These are phyloP conservation scores for Acromyrmex heyeri DNA, from an alignment of 1,140 invertebrate genomes.

Conservation along the genomic window DNA sequence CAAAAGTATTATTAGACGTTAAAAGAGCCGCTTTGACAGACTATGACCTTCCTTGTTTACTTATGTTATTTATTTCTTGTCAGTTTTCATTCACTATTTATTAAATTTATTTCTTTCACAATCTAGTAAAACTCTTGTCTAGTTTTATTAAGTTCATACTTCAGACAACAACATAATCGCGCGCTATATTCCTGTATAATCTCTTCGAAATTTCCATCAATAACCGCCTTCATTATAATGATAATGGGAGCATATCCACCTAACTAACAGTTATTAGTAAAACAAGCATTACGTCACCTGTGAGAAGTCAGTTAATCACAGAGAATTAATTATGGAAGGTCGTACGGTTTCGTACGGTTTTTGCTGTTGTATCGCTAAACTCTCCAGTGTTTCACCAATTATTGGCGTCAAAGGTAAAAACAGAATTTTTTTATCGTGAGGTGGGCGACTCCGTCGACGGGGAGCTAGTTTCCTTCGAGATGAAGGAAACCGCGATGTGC, in stretches of 20 bases:
- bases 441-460: neutral
- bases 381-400: neutral
- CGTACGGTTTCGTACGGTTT: neutral
- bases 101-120: neutral
- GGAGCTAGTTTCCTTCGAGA: neutral
- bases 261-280: constrained; percentile 37
- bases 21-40: too few relatives aligned
- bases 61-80: too few relatives aligned
- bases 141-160: neutral
- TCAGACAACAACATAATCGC: neutral
- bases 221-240: neutral
- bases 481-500: neutral
- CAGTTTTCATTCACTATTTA: neutral
- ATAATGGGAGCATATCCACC: neutral
- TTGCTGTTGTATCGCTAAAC: neutral
- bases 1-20: too few relatives aligned
- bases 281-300: constrained; percentile 63
- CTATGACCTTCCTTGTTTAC: too few relatives aligned
- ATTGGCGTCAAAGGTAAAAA: neutral
- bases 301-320: constrained; percentile 54
- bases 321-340: neutral
- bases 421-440: neutral
- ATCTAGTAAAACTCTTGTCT: neutral
- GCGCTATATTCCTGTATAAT: neutral
- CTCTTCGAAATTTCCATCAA: constrained; percentile 16